Percentiles rank a stretch among this genome's conserved stretches.
Conservation (phyloP, 2,113 vertebrate genomes). For the Entelurus aequoreus region DNA sequence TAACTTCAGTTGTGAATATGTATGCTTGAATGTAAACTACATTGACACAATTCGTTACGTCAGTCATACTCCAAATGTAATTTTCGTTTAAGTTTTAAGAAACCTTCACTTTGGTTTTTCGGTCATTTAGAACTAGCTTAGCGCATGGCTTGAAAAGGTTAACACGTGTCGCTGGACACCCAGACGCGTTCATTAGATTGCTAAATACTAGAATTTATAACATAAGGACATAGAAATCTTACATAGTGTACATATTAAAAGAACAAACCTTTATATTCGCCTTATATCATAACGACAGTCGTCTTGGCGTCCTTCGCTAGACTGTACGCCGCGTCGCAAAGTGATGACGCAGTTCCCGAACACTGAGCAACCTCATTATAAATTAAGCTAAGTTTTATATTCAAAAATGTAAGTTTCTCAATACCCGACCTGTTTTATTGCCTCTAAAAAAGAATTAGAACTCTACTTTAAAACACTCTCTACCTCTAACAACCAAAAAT, state of each 20-base stretch:
- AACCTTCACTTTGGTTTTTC: not conserved
- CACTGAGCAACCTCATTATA: fast-evolving
- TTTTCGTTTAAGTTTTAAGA: not conserved
- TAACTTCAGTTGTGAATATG: no score
- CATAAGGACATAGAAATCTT: not conserved
- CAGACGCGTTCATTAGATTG: not conserved
- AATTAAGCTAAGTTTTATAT: no score
- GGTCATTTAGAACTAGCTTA: constrained; percentile 8
- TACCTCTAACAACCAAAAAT: not conserved
- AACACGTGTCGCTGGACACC: no score
- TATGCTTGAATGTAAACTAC: no score
- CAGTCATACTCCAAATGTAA: not conserved
- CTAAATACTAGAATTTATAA: not conserved
- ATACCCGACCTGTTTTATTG: no score
- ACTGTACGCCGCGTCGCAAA: constrained; percentile 37
- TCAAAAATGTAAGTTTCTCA: no score
- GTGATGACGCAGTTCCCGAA: constrained; percentile 34
- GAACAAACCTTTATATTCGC: constrained; percentile 26
- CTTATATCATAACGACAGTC: constrained; percentile 22
- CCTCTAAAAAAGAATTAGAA: no score
- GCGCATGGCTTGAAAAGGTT: not conserved
- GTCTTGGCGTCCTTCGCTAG: constrained; percentile 45
- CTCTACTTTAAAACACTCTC: no score
- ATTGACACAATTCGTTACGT: no score
- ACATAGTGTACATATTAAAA: fast-evolving